A percentile compares a stretch with the other conserved stretches of the same genome.
Conservation (phyloP, 2,888 invertebrate species). For the Elysia crispata region DNA sequence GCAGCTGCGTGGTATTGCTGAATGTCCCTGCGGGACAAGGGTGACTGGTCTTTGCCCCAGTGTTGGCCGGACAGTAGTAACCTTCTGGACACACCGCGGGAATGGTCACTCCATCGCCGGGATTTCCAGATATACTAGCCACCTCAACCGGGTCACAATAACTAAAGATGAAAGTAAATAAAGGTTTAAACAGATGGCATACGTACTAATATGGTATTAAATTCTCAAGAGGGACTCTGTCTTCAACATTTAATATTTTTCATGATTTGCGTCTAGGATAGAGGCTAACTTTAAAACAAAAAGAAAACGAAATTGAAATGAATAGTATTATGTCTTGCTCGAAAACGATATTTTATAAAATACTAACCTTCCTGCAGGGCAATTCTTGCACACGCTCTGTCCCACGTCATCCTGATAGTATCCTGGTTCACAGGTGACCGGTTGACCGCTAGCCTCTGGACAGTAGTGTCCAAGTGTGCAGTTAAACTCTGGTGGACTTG, state of each 20-base stretch:
- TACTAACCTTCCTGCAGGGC: slow-evolving; percentile 71
- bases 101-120: slow-evolving; percentile 63
- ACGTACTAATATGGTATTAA: no score
- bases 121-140: slow-evolving; percentile 55
- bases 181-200: no score
- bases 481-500: slow-evolving; percentile 79
- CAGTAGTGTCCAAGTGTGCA: slow-evolving; percentile 75
- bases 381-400: slow-evolving; percentile 66
- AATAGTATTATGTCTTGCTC: not conserved
- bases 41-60: slow-evolving; percentile 60
- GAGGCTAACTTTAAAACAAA: no score
- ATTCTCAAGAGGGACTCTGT: no score
- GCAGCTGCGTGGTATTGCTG: slow-evolving; percentile 65
- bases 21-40: slow-evolving; percentile 73
- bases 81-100: slow-evolving; percentile 68
- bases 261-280: no score
- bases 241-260: no score
- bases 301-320: not conserved
- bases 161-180: slow-evolving; percentile 50
- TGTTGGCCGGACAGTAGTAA: slow-evolving; percentile 70
- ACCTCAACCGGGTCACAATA: slow-evolving; percentile 71
- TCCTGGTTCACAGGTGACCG: slow-evolving; percentile 68
- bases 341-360: not conserved
- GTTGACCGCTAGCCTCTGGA: slow-evolving; percentile 64
- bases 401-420: slow-evolving; percentile 70